These are phyloP conservation scores for Leptogaster cylindrica DNA, from an alignment of 2,888 invertebrate genomes.

Conservation along the genomic window DNA sequence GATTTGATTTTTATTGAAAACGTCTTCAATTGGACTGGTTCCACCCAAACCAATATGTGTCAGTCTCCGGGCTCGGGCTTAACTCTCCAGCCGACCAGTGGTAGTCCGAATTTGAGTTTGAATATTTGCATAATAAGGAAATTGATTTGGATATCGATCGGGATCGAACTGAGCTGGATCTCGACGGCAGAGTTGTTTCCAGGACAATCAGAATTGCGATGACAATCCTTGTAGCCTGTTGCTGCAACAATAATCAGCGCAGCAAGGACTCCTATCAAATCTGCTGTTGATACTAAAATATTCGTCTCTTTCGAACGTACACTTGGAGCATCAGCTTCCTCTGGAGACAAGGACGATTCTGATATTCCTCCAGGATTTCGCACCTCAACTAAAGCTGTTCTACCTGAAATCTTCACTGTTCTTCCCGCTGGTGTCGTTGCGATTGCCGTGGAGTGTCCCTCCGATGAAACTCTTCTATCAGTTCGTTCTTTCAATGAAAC, in stretches of 20 bases:
- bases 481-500: conserved; percentile 48
- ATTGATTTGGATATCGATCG: neutral
- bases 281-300: conserved; percentile 14
- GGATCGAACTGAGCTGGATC: too few relatives aligned
- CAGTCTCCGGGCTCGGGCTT: conserved; percentile 69
- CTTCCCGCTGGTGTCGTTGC: neutral
- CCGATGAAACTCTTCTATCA: too few relatives aligned
- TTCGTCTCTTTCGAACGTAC: conserved; percentile 4
- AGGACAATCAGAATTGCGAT: neutral
- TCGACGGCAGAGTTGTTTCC: neutral
- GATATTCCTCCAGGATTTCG: neutral
- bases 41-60: conserved; percentile 54
- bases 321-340: neutral
- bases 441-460: neutral
- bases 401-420: neutral
- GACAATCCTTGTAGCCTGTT: neutral
- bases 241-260: too few relatives aligned
- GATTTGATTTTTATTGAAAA: conserved; percentile 29
- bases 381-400: neutral
- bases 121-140: conserved; percentile 44
- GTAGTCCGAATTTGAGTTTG: conserved; percentile 45
- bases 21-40: conserved; percentile 34
- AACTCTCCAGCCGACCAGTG: conserved; percentile 62
- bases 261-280: too few relatives aligned
- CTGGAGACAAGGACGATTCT: neutral